Conservation (phyloP, 2,888 invertebrate genomes). For the Acrobasis suavella region DNA sequence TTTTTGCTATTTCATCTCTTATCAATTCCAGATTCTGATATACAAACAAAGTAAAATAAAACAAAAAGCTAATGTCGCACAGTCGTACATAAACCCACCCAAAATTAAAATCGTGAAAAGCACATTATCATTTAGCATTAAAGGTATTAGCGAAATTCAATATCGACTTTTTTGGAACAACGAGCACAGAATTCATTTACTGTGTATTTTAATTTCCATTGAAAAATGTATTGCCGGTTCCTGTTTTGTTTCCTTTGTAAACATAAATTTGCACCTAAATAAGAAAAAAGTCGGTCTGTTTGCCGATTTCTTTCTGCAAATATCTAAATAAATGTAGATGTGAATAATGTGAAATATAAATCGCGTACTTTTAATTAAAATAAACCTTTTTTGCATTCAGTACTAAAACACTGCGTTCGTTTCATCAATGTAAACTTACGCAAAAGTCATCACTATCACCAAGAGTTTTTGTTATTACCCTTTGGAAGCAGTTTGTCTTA, state of each 20-base stretch:
- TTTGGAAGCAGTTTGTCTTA: background rate
- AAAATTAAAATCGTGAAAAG: background rate
- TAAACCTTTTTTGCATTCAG: no score
- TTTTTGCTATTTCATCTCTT: no score
- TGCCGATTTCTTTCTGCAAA: background rate
- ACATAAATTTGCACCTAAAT: background rate
- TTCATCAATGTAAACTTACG: no score
- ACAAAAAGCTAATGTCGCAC: no score
- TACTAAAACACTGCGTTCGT: no score
- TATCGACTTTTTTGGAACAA: background rate
- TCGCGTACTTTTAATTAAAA: no score
- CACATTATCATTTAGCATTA: background rate
- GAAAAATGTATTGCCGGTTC: background rate
- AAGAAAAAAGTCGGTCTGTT: no score
- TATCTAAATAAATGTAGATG: background rate
- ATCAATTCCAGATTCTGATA: no score
- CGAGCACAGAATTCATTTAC: background rate
- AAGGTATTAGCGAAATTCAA: background rate
- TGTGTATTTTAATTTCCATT: background rate
- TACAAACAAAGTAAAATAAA: no score
- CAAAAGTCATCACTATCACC: no score
- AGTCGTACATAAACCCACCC: background rate
- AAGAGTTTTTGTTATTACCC: no score
- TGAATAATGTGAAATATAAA: background rate
- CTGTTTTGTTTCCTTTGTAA: background rate